Base-by-base conservation (phyloP, 2,888 invertebrate species). In the Hypomecis atomaria region DNA sequence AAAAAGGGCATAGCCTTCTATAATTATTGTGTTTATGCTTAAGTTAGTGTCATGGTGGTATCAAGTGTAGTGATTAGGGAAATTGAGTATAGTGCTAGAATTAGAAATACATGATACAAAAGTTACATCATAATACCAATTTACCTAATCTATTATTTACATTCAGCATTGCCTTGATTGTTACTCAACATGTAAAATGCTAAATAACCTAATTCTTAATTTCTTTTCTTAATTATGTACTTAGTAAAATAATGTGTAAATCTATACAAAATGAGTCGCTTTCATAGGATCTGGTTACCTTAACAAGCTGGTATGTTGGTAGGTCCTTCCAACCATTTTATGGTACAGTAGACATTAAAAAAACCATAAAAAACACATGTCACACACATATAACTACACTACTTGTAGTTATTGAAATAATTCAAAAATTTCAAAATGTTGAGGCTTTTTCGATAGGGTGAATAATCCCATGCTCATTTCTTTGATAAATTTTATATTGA, bases 231-330 rank as follows among this genome's bases (percentile, higher is more conserved):
- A 23, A 23, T 23, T 23, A 23, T 49, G 7, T 49, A 36, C 1
- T 4, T 43, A 23, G 42, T 40, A 36, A 33, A 40, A 52, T 52
- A 52, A 52, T 90, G 90, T 91, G 92, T 91, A 89, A 90, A 91
- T 89, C 89, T 90, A 90, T 88, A 83, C 71, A 65, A 48, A 55
- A 74, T 90, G 90, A 90, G 81, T 81, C 75, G 83, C 85, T 75
- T 80, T 82, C 72, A 80, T 76, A 85, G 86, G 86, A 89, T 86
- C 85, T 71, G 78, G 81, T 94, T 94, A 94, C 94, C 94, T 94
- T 94, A 90, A 94, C 91, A 92, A 94, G 94, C 93, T 94, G 94
- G 92, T 94, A 94, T 90, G 94, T 93, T 89, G 94, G 94, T 92
- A 94, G 94, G 90, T 94, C 94, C 94, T 94, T 93, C 92, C 93